Conservation (phyloP, 2,113 vertebrate species). For the Amphiprion ocellaris region DNA sequence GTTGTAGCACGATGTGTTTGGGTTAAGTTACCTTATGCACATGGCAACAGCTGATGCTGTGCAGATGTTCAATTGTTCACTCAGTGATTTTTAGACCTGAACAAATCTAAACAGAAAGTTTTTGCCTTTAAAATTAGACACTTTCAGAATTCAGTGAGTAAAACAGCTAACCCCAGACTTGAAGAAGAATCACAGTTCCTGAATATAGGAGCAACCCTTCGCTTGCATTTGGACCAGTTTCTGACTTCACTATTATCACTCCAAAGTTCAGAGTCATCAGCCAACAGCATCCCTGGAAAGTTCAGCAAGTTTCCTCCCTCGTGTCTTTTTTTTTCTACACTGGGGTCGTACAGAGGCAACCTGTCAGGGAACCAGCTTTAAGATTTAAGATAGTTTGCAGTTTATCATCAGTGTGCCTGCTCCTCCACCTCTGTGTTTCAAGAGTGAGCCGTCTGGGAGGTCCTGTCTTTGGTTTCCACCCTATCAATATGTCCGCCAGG, state of each 20-base stretch:
- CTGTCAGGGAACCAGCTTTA: constrained; percentile 28
- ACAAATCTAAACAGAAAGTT: no score
- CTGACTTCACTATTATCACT: not conserved
- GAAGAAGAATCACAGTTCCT: no score
- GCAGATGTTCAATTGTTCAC: no score
- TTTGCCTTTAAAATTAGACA: not conserved
- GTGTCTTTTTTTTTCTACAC: not conserved
- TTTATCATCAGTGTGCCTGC: constrained; percentile 31
- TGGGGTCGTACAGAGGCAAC: constrained; percentile 42
- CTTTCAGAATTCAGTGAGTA: not conserved
- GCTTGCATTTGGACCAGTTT: not conserved
- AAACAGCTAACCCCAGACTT: no score
- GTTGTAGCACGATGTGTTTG: no score
- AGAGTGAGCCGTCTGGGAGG: constrained; percentile 52
- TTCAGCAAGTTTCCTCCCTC: not conserved
- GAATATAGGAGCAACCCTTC: no score
- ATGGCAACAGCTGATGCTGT: no score
- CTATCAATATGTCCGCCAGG: constrained; percentile 65
- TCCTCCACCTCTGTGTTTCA: constrained; percentile 22
- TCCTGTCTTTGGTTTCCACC: constrained; percentile 61
- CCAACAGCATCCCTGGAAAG: constrained; percentile 14
- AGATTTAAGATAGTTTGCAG: constrained; percentile 55
- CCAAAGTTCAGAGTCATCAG: constrained; percentile 6
- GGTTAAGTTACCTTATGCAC: no score
- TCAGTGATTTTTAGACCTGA: no score